Percentiles rank a stretch among this genome's conserved stretches.
Evolutionary conservation across 2,797 vertebrate species (phyloP).

Genomic region (Phoeniculus purpureus): DNA sequence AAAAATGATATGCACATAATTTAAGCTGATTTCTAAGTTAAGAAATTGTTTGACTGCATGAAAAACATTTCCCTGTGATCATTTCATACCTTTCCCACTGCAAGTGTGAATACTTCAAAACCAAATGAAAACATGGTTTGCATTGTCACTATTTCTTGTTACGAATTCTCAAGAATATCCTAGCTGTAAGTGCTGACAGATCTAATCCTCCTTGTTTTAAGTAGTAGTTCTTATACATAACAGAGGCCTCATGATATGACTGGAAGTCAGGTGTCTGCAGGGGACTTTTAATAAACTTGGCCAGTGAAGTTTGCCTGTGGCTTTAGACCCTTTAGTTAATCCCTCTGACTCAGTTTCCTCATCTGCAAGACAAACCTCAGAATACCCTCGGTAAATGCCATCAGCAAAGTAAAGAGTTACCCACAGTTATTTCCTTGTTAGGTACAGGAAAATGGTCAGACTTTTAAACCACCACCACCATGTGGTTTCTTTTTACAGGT

Average conservation of each 20-base stretch:
- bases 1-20: slow-evolving; percentile 16
- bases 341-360: slow-evolving; percentile 5
- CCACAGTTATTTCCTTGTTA: background rate
- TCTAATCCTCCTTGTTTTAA: slow-evolving; percentile 2
- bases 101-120: background rate
- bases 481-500: background rate
- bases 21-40: slow-evolving; percentile 1
- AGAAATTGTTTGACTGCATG: background rate
- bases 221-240: background rate
- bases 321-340: background rate
- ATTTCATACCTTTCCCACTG: background rate
- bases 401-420: background rate
- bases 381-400: background rate
- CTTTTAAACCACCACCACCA: background rate
- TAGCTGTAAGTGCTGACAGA: slow-evolving; percentile 5
- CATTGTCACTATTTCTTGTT: background rate
- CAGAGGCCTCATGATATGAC: background rate
- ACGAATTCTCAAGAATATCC: slow-evolving; percentile 18
- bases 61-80: slow-evolving; percentile 1
- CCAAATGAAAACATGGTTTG: slow-evolving; percentile 5
- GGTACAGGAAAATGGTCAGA: background rate
- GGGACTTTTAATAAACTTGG: background rate
- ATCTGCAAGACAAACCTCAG: background rate
- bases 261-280: background rate
- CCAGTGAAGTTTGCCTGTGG: background rate